Percentiles rank a stretch among this genome's conserved stretches.
These are phyloP conservation scores for Macrotis lagotis DNA, from an alignment of 2,113 vertebrate species.

Conservation along the genomic window DNA sequence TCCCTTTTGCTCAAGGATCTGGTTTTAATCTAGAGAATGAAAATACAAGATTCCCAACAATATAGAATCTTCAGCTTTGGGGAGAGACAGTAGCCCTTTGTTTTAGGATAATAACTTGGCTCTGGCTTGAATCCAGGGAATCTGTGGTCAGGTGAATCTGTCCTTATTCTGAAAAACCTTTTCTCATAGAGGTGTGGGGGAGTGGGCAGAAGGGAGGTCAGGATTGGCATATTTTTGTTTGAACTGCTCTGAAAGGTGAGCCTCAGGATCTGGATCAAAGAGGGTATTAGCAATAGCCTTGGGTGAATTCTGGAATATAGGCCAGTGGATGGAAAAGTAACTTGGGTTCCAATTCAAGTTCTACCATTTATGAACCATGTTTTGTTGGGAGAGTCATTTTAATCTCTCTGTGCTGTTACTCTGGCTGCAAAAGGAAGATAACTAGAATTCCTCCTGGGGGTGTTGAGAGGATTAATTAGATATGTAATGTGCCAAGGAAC, in stretches of 20 bases:
- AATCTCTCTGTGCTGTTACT: background rate
- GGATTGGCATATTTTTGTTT: background rate
- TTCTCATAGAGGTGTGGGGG: background rate
- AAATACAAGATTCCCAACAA: conserved; percentile 51
- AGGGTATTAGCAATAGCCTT: background rate
- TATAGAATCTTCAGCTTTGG: conserved; percentile 19
- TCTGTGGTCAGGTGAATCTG: conserved; percentile 37
- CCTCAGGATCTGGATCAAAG: background rate
- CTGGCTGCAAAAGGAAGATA: conserved; percentile 34
- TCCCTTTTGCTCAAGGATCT: conserved; percentile 17
- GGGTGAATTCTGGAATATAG: background rate
- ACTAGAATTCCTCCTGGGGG: background rate
- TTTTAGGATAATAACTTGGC: conserved; percentile 10
- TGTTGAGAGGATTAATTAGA: conserved; percentile 24
- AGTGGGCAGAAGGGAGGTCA: background rate
- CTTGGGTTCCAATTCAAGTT: background rate
- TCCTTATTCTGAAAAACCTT: background rate
- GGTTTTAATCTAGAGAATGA: conserved; percentile 31
- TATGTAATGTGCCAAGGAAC: background rate
- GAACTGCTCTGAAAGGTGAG: background rate
- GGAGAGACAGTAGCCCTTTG: conserved; percentile 47
- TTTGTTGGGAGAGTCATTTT: background rate
- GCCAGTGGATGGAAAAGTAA: background rate
- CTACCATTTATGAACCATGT: background rate
- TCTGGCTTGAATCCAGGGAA: background rate